phyloP scores from a whole-genome alignment of 2,797 vertebrate species.

The Lepidocolaptes lacrymiger region DNA sequence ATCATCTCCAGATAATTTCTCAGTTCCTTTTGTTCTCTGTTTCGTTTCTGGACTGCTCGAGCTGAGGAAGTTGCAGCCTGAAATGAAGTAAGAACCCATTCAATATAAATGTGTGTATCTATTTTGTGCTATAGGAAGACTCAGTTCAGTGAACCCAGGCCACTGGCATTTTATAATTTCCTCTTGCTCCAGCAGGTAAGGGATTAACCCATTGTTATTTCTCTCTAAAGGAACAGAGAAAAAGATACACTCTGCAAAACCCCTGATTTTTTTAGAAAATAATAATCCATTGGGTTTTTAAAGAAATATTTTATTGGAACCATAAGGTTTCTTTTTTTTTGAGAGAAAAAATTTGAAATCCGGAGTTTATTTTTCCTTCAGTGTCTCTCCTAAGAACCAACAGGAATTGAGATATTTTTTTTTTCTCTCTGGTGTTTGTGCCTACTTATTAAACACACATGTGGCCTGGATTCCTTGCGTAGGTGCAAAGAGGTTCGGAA shows the following conservation, averaged over 20 bases:
- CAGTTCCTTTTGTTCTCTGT: conserved; percentile 17
- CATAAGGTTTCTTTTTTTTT: conserved; percentile 72
- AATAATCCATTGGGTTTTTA: conserved; percentile 52
- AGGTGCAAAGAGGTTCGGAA: conserved; percentile 68
- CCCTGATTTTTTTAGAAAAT: conserved; percentile 4
- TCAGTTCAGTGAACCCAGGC: conserved; percentile 23
- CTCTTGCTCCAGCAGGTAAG: conserved; percentile 65
- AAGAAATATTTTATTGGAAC: conserved; percentile 76
- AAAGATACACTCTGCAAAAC: conserved; percentile 38
- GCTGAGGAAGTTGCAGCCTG: neutral
- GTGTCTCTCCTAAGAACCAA: conserved; percentile 73
- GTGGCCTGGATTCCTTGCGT: conserved; percentile 65
- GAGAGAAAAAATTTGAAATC: conserved; percentile 74
- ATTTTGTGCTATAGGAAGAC: neutral
- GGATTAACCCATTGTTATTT: conserved; percentile 61
- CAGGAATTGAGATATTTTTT: conserved; percentile 73
- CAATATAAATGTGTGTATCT: neutral
- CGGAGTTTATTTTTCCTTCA: conserved; percentile 79
- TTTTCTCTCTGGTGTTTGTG: conserved; percentile 63
- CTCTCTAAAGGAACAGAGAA: conserved; percentile 55
- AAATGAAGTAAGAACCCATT: conserved; percentile 4
- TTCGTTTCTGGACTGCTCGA: neutral
- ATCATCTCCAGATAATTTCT: neutral
- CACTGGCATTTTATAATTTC: conserved; percentile 49
- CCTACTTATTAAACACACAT: conserved; percentile 78